A percentile compares a stretch with the other conserved stretches of the same genome.
phyloP scores from a whole-genome alignment of 2,113 vertebrate species.

The Chascanopsetta lugubris region DNA sequence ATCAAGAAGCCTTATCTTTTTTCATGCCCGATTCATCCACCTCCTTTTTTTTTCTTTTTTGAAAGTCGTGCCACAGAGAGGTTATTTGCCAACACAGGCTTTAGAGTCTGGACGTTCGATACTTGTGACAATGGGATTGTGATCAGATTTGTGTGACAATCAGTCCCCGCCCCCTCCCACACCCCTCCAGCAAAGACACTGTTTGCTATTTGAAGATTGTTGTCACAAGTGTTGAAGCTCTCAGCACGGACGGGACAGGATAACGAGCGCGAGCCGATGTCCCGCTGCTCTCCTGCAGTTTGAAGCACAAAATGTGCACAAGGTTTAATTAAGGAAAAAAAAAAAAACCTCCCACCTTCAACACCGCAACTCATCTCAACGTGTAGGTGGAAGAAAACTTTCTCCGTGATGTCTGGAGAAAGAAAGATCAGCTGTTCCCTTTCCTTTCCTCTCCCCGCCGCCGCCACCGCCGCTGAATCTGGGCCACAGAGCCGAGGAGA shows the following conservation, averaged over 20 bases:
- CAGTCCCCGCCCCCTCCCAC: constrained; percentile 17
- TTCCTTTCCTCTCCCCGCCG: constrained; percentile 36
- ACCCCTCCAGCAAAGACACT: constrained; percentile 40
- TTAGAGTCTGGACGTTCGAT: constrained; percentile 31
- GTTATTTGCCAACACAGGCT: constrained; percentile 58
- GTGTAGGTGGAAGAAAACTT: constrained; percentile 67
- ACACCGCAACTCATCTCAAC: constrained; percentile 47
- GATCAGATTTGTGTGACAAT: constrained; percentile 62
- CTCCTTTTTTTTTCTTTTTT: constrained; percentile 28
- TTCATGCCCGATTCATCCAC: constrained; percentile 45
- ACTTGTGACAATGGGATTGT: constrained; percentile 19
- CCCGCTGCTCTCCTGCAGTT: constrained; percentile 59
- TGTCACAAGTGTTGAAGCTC: constrained; percentile 11
- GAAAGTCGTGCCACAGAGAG: constrained; percentile 64
- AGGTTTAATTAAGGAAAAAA: constrained; percentile 56
- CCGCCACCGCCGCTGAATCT: constrained; percentile 47
- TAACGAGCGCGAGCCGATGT: constrained; percentile 49
- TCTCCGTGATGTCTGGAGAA: constrained; percentile 57
- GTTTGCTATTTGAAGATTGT: constrained; percentile 42
- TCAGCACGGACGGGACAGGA: constrained; percentile 36
- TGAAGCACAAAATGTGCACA: constrained; percentile 75
- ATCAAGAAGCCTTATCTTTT: constrained; percentile 71
- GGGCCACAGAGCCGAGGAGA: constrained; percentile 64
- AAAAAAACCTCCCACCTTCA: constrained; percentile 35
- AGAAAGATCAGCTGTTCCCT: constrained; percentile 45